Percentiles rank a stretch among this genome's conserved stretches.
phyloP scores from a whole-genome alignment of 2,888 invertebrate species.

The Tipula lateralis region DNA sequence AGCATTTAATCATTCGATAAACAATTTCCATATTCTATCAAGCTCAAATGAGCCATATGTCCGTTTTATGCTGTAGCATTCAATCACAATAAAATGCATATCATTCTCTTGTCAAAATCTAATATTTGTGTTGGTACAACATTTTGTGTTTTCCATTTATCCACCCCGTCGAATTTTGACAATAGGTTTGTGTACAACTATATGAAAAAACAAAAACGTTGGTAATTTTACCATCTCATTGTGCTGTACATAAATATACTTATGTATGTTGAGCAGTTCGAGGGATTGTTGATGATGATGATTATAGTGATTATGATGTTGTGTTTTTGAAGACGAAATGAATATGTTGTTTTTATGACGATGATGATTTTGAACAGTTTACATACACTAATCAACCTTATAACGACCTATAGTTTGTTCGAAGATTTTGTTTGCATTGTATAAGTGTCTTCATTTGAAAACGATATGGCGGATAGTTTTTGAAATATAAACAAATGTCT shows the following conservation, averaged over 20 bases:
- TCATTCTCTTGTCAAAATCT: slow-evolving; percentile 24
- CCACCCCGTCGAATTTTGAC: slow-evolving; percentile 19
- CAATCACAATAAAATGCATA: slow-evolving; percentile 15
- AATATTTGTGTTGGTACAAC: slow-evolving; percentile 24
- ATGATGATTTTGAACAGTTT: not conserved
- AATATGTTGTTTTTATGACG: slow-evolving; percentile 2
- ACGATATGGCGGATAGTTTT: not conserved
- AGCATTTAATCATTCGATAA: slow-evolving; percentile 1
- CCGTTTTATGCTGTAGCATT: slow-evolving; percentile 4
- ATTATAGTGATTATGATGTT: slow-evolving; percentile 20
- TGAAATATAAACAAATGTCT: not conserved
- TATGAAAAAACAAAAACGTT: not conserved
- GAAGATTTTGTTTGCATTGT: not conserved
- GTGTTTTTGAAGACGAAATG: slow-evolving; percentile 12
- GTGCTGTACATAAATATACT: no score
- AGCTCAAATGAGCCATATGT: slow-evolving; percentile 29
- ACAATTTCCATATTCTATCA: slow-evolving; percentile 9
- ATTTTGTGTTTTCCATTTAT: not conserved
- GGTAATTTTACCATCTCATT: not conserved
- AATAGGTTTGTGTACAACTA: not conserved
- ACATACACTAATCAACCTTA: not conserved
- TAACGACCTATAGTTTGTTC: not conserved
- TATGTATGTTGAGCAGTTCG: not conserved
- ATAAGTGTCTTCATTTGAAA: not conserved
- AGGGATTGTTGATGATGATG: not conserved